Percentiles rank a stretch among this genome's conserved stretches.
Evolutionary conservation across 2,888 invertebrate genomes (phyloP).

Genomic region (Allophyes oxyacanthae): DNA sequence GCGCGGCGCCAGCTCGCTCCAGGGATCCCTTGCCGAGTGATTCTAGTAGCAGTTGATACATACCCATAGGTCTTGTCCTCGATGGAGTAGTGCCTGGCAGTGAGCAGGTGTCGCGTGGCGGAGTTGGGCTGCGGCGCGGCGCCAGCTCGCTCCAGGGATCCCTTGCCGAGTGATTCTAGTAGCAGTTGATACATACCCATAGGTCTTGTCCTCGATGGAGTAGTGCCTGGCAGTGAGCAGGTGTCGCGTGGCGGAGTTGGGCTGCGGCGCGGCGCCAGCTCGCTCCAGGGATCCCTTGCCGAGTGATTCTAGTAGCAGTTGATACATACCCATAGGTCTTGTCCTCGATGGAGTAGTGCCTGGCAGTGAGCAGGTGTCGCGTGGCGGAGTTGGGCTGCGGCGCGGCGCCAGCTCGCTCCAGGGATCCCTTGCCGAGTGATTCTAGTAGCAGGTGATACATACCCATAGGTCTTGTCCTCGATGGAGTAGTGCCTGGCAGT

Average conservation of each 20-base stretch:
- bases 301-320: too few relatives aligned
- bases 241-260: constrained; percentile 74
- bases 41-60: background rate
- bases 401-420: too few relatives aligned
- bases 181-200: background rate
- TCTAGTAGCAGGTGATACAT: background rate
- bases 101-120: constrained; percentile 59
- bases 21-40: too few relatives aligned
- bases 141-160: too few relatives aligned
- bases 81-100: constrained; percentile 66
- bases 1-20: too few relatives aligned
- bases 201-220: constrained; percentile 70
- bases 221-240: constrained; percentile 64
- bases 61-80: constrained; percentile 63
- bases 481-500: constrained; percentile 66
- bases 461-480: constrained; percentile 64
- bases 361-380: constrained; percentile 61
- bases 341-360: constrained; percentile 70
- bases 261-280: too few relatives aligned
- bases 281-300: too few relatives aligned
- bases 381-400: constrained; percentile 77
- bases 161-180: too few relatives aligned
- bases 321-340: constrained; percentile 50
- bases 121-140: constrained; percentile 85
- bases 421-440: too few relatives aligned